Percentiles rank a stretch among this genome's conserved stretches.
Evolutionary conservation across 2,113 vertebrate genomes (phyloP).

Genomic region (Myotis lucifugus): DNA sequence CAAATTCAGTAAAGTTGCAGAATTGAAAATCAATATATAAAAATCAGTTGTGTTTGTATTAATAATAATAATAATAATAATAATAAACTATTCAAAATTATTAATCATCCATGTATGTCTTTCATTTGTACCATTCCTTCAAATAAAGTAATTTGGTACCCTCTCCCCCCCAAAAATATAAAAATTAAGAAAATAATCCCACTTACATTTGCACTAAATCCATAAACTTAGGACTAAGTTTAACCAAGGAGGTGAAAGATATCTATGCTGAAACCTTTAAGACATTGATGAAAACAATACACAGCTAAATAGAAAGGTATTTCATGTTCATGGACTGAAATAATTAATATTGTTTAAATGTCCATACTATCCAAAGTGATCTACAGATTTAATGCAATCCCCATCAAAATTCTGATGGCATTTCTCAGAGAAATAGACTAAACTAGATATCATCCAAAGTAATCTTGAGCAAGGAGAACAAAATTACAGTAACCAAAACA

Average conservation of each 20-base stretch:
- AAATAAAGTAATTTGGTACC: too few relatives aligned
- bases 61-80: neutral
- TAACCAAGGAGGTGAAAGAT: neutral
- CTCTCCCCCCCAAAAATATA: neutral
- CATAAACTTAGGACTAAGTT: neutral
- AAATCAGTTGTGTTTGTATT: neutral
- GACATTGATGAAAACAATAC: neutral
- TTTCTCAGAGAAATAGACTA: neutral
- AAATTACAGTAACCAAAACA: neutral
- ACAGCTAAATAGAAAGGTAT: neutral
- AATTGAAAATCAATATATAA: constrained; percentile 4
- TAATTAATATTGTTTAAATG: neutral
- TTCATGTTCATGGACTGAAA: neutral
- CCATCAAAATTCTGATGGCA: neutral
- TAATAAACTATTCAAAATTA: neutral
- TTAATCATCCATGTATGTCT: too few relatives aligned
- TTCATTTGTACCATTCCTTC: too few relatives aligned
- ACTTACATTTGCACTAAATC: neutral
- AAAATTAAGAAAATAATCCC: neutral
- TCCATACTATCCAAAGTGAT: neutral
- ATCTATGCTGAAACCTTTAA: neutral
- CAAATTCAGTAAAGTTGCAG: neutral
- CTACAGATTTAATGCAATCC: neutral
- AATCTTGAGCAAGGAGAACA: neutral
- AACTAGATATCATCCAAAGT: neutral